Evolutionary conservation across 2,888 invertebrate genomes (phyloP).

Genomic region (Myopa tessellatipennis): DNA sequence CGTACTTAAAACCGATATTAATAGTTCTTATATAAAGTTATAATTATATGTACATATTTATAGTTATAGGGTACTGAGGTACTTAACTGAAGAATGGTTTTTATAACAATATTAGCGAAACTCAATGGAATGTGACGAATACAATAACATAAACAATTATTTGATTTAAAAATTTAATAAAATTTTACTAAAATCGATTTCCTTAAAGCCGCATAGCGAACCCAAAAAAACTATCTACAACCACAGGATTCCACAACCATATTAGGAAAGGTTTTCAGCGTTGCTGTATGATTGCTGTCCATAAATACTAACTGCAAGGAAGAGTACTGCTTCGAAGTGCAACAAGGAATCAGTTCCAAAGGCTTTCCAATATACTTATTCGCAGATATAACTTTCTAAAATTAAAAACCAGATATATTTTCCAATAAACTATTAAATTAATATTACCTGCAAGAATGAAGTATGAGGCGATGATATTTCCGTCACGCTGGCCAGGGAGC

Average conservation of each 20-base stretch:
- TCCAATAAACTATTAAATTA: not conserved
- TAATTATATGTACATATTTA: too few relatives aligned
- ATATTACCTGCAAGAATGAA: conserved; percentile 78
- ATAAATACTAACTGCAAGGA: conserved; percentile 83
- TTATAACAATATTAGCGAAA: too few relatives aligned
- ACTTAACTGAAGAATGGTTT: too few relatives aligned
- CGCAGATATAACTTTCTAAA: conserved; percentile 77
- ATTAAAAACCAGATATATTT: conserved; percentile 46
- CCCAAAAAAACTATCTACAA: conserved; percentile 75
- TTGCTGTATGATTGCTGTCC: conserved; percentile 82
- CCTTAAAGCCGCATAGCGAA: too few relatives aligned
- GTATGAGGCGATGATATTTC: conserved; percentile 76
- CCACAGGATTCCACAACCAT: conserved; percentile 94
- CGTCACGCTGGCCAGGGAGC: conserved; percentile 78
- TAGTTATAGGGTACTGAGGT: too few relatives aligned
- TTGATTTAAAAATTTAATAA: too few relatives aligned
- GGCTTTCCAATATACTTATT: conserved; percentile 67
- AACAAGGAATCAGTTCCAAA: conserved; percentile 83
- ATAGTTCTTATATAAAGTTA: too few relatives aligned
- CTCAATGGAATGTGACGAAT: too few relatives aligned
- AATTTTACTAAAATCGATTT: not conserved
- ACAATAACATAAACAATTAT: too few relatives aligned
- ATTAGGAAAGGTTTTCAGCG: conserved; percentile 83
- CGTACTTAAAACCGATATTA: too few relatives aligned
- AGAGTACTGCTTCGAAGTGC: conserved; percentile 86